Conservation (phyloP, 2,113 vertebrate genomes). For the Chlorodrepanis virens region DNA sequence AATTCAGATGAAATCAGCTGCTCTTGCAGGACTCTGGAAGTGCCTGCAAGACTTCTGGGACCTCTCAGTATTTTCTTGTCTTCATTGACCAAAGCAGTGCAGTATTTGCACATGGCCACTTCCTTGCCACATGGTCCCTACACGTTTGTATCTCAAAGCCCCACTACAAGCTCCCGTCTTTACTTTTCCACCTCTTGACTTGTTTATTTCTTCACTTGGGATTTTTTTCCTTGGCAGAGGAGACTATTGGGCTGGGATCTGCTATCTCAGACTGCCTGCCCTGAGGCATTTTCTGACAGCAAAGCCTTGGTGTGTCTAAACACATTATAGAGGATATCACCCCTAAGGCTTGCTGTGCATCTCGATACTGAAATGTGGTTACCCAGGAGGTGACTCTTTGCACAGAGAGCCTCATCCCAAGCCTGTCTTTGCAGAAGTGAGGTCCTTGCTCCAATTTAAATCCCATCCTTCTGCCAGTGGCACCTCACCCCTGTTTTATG, state of each 20-base stretch:
- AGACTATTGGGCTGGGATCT: not conserved
- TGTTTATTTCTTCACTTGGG: not conserved
- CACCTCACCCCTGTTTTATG: not conserved
- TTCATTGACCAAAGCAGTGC: not conserved
- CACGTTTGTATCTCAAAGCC: not conserved
- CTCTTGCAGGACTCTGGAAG: not conserved
- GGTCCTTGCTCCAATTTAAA: not conserved
- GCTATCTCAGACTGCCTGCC: not conserved
- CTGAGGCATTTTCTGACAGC: not conserved
- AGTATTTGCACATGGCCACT: not conserved
- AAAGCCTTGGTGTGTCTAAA: not conserved
- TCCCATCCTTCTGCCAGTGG: not conserved
- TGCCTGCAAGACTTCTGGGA: not conserved
- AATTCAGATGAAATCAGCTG: not conserved
- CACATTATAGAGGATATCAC: not conserved
- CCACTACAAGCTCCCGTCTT: not conserved
- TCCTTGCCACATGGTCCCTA: not conserved
- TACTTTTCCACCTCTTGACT: not conserved
- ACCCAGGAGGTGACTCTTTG: not conserved
- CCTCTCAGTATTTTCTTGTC: not conserved
- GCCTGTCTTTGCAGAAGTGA: not conserved
- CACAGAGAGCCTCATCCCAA: not conserved
- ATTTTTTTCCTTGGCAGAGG: not conserved
- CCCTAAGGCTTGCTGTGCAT: not conserved
- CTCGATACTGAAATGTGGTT: not conserved